A percentile compares a stretch with the other conserved stretches of the same genome.
These are phyloP conservation scores for Rhinichthys osculus DNA, from an alignment of 2,797 vertebrate genomes.

Conservation along the genomic window DNA sequence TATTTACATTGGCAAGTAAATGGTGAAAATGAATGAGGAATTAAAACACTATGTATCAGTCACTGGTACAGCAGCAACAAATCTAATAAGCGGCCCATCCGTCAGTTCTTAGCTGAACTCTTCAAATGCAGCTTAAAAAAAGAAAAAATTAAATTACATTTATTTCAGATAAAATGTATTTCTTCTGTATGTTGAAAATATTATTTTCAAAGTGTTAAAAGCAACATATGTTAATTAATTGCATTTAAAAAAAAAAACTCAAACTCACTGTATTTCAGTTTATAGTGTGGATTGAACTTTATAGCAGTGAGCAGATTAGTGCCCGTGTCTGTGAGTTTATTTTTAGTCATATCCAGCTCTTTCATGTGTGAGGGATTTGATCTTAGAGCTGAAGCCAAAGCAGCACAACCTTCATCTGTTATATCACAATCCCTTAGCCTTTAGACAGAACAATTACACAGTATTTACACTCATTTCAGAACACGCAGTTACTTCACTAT, in stretches of 20 bases:
- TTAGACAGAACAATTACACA: not conserved
- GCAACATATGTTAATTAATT: not conserved
- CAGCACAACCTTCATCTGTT: slow-evolving; percentile 3
- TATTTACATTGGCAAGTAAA: not conserved
- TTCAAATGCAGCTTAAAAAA: not conserved
- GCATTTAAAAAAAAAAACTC: not conserved
- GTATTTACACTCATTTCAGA: not conserved
- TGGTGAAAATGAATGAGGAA: not conserved
- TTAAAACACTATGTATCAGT: not conserved
- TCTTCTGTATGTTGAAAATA: not conserved
- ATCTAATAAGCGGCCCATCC: not conserved
- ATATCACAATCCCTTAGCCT: slow-evolving; percentile 27
- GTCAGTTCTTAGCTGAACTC: not conserved
- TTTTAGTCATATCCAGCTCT: slow-evolving; percentile 5
- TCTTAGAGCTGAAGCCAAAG: not conserved
- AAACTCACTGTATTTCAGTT: slow-evolving; percentile 24
- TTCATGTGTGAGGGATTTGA: not conserved
- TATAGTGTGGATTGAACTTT: not conserved
- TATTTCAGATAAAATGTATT: not conserved
- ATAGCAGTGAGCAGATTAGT: not conserved
- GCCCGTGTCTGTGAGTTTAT: not conserved
- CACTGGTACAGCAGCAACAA: not conserved
- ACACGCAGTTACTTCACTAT: not conserved
- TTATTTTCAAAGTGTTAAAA: not conserved
- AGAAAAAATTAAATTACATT: not conserved